Evolutionary conservation across 2,888 invertebrate species (phyloP), one percentile per base, ranked within the genome.

Genomic region (Temnothorax unifasciatus): DNA sequence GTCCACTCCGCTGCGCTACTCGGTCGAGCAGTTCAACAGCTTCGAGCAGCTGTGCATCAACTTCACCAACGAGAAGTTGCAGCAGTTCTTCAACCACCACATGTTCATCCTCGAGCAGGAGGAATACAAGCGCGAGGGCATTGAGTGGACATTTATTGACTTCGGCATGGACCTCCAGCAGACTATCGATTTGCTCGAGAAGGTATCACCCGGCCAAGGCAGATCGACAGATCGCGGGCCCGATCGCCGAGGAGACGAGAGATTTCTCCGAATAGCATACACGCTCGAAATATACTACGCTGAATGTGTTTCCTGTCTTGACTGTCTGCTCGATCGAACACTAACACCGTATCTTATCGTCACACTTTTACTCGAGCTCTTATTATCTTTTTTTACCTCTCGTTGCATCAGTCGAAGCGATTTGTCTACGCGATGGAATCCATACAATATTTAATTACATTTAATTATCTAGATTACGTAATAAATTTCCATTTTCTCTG

Each of bases 31-130:
- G 97, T 96, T 96, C 95, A 97, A 97, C 96, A 96, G 97, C 93
- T 97, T 97, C 95, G 97, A 97, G 95, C 97, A 97, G 95, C 95
- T 97, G 91, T 97, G 97, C 95, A 97, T 97, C 96, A 97, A 97
- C 96, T 97, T 97, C 95, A 97, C 97, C 94, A 97, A 97, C 95
- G 97, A 97, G 95, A 96, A 97, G 94, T 96, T 97, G 89, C 97
- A 97, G 94, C 97, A 97, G 94, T 97, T 97, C 96, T 97, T 97
- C 96, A 97, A 97, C 95, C 97, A 97, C 91, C 96, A 97, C 96
- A 97, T 97, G 97, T 97, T 97, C 95, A 97, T 97, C 87, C 96
- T 97, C 94, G 97, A 97, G 95, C 97, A 97, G 95, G 97, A 97
- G 95, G 97, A 97, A 92, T 97, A 97, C 95, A 96, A 96, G 93